Conservation (phyloP, 1,140 invertebrate genomes). For the Kradibia gibbosae region DNA sequence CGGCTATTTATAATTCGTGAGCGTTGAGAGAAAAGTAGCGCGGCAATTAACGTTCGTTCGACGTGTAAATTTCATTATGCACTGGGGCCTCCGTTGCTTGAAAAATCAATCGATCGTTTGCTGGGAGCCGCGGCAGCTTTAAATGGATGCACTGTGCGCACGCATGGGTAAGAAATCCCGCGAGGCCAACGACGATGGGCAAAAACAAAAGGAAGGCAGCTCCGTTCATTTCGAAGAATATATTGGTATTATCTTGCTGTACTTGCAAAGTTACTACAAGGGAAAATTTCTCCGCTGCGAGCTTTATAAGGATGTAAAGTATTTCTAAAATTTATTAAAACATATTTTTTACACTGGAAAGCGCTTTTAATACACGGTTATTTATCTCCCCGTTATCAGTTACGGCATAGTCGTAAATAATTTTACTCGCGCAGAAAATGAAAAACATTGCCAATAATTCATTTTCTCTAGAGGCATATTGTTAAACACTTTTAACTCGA, state of each 20-base stretch:
- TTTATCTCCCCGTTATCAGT: too few relatives aligned
- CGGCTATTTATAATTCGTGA: background rate
- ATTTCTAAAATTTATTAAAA: slow-evolving; percentile 13
- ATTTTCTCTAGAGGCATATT: too few relatives aligned
- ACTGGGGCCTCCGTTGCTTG: background rate
- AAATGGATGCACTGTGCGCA: slow-evolving; percentile 42
- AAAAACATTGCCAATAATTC: too few relatives aligned
- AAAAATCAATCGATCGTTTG: background rate
- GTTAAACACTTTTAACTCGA: too few relatives aligned
- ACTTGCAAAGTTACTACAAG: slow-evolving; percentile 40
- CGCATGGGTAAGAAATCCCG: slow-evolving; percentile 24
- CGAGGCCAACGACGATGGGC: background rate
- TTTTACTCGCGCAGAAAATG: too few relatives aligned
- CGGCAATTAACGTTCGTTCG: background rate
- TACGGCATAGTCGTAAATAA: too few relatives aligned
- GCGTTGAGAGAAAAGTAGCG: slow-evolving; percentile 9
- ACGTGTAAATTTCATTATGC: slow-evolving; percentile 39
- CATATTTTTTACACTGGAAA: background rate
- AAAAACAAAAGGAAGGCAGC: background rate
- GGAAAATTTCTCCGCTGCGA: background rate
- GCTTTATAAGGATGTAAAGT: slow-evolving; percentile 1
- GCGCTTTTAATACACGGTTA: too few relatives aligned
- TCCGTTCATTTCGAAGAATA: background rate
- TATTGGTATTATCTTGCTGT: slow-evolving; percentile 26
- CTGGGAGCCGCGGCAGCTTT: background rate